A percentile compares a stretch with the other conserved stretches of the same genome.
Conservation (phyloP, 2,113 vertebrate species). For the Dasyurus viverrinus region DNA sequence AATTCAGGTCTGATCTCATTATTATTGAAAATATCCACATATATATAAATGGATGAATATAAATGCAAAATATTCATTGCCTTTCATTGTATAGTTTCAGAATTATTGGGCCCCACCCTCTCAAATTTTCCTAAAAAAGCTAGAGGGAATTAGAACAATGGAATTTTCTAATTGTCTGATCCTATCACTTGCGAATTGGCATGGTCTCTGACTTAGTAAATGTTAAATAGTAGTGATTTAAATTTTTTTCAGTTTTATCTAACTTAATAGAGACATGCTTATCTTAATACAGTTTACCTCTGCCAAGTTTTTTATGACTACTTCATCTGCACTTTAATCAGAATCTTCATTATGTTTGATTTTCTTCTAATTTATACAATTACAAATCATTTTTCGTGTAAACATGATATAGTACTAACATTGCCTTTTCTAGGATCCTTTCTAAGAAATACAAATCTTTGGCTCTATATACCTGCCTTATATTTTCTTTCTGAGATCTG, state of each 20-base stretch:
- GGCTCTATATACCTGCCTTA: not conserved
- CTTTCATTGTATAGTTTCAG: not conserved
- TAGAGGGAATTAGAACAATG: slow-evolving; percentile 35
- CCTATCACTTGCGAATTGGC: not conserved
- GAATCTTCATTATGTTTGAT: not conserved
- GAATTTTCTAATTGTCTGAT: not conserved
- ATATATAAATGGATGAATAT: not conserved
- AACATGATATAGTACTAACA: not conserved
- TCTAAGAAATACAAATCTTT: not conserved
- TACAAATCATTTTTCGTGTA: slow-evolving; percentile 5
- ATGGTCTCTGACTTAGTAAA: not conserved
- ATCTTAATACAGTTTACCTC: not conserved
- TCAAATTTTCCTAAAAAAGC: not conserved
- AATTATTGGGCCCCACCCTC: not conserved
- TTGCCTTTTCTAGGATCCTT: not conserved
- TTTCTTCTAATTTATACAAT: slow-evolving; percentile 5
- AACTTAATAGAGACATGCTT: not conserved
- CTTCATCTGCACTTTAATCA: not conserved
- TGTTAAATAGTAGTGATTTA: slow-evolving; percentile 13
- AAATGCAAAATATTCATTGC: slow-evolving; percentile 4
- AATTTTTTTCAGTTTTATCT: slow-evolving; percentile 19
- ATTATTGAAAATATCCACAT: not conserved
- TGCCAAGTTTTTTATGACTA: not conserved
- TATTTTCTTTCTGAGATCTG: not conserved
- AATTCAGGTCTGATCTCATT: slow-evolving; percentile 3